These are phyloP conservation scores for Galemys pyrenaicus DNA, from an alignment of 2,113 vertebrate genomes.

Conservation along the genomic window DNA sequence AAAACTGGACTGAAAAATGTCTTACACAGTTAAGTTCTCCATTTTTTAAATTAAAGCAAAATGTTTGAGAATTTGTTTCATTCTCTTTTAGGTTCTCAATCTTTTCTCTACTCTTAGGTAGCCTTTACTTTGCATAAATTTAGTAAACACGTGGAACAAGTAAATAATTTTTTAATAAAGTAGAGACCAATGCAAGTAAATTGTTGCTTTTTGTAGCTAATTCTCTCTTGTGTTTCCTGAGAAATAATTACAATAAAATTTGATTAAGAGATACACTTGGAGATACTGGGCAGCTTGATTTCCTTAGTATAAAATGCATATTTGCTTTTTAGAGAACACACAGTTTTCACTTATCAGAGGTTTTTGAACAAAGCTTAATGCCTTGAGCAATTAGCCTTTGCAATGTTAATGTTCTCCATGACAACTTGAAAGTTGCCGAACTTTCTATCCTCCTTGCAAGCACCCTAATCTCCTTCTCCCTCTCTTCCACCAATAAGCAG, in stretches of 20 bases:
- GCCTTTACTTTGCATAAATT: background rate
- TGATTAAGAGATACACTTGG: background rate
- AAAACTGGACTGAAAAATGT: constrained; percentile 1
- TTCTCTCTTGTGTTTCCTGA: background rate
- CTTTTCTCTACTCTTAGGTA: background rate
- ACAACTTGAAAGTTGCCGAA: background rate
- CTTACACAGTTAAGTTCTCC: background rate
- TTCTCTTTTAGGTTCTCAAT: background rate
- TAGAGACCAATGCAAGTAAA: background rate
- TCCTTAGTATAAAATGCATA: background rate
- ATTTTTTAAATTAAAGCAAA: background rate
- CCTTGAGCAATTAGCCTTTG: background rate
- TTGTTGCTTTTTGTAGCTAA: background rate
- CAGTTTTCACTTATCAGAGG: background rate
- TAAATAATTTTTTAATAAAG: background rate
- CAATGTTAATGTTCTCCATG: background rate
- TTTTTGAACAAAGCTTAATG: background rate
- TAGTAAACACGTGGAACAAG: background rate
- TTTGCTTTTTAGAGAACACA: constrained; percentile 8
- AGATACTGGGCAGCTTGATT: background rate
- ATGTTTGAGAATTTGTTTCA: background rate
- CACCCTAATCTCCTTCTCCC: fast-evolving
- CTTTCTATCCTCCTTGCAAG: background rate
- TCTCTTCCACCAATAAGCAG: background rate
- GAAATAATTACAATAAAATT: constrained; percentile 12